Conservation (phyloP, 1,140 invertebrate species). For the Aphis craccivora region DNA sequence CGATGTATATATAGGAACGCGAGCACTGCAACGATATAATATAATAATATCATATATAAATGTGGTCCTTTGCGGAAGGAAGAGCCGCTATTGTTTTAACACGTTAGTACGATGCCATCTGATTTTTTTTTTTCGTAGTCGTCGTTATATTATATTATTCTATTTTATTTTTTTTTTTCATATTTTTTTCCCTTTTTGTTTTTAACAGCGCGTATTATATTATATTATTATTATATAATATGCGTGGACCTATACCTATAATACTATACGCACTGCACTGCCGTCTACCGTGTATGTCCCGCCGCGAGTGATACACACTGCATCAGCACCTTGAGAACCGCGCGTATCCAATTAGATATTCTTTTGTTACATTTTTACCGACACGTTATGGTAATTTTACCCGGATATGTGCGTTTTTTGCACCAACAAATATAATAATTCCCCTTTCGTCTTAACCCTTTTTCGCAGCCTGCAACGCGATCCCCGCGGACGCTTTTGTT, state of each 20-base stretch:
- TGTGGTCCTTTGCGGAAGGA: conserved; percentile 55
- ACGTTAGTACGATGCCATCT: neutral
- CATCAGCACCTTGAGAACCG: conserved; percentile 42
- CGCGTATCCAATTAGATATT: conserved; percentile 51
- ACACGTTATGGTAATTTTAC: conserved; percentile 56
- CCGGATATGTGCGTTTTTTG: conserved; percentile 54
- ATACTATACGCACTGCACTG: neutral
- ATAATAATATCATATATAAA: conserved; percentile 22
- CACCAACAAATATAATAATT: conserved; percentile 31
- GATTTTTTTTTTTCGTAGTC: conserved; percentile 25
- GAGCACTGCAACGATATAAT: neutral
- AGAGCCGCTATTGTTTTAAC: conserved; percentile 57
- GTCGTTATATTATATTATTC: neutral
- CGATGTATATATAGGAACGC: neutral
- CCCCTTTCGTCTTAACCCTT: conserved; percentile 46
- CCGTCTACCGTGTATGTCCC: conserved; percentile 2
- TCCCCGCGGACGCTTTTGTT: conserved; percentile 52
- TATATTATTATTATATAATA: neutral
- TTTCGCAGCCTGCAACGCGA: conserved; percentile 51
- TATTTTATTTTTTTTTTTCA: conserved; percentile 2
- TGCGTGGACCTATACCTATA: neutral
- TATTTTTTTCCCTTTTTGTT: neutral
- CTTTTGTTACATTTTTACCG: conserved; percentile 53
- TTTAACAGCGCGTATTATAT: neutral
- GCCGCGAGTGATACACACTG: conserved; percentile 19